Conservation (phyloP, 2,888 invertebrate genomes). For the Rhyacophila evoluta region DNA sequence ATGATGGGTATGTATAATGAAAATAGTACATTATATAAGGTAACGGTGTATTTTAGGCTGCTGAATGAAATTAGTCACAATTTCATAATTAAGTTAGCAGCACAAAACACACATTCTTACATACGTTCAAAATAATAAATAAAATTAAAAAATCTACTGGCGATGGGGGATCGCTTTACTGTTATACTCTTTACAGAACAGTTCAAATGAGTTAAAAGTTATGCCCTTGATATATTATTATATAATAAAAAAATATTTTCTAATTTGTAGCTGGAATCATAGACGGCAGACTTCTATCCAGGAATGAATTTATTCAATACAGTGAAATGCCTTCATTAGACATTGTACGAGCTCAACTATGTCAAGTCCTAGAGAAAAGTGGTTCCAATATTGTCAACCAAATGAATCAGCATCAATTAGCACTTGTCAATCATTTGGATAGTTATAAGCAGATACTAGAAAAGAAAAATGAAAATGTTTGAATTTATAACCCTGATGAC, state of each 20-base stretch:
- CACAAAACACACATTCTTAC: too few relatives aligned
- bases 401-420: slow-evolving; percentile 77
- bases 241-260: too few relatives aligned
- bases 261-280: slow-evolving; percentile 77
- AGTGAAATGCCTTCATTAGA: slow-evolving; percentile 76
- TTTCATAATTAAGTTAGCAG: too few relatives aligned
- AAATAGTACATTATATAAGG: neutral
- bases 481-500: neutral
- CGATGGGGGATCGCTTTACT: too few relatives aligned
- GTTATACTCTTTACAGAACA: too few relatives aligned
- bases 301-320: slow-evolving; percentile 76
- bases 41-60: too few relatives aligned
- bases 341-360: slow-evolving; percentile 75
- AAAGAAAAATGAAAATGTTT: slow-evolving; percentile 1
- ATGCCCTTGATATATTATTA: too few relatives aligned
- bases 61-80: too few relatives aligned
- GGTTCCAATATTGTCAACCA: slow-evolving; percentile 75
- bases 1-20: slow-evolving; percentile 71
- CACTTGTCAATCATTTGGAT: slow-evolving; percentile 76
- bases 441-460: slow-evolving; percentile 63
- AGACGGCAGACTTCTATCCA: slow-evolving; percentile 76
- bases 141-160: too few relatives aligned
- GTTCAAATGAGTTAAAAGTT: too few relatives aligned
- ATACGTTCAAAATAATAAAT: too few relatives aligned
- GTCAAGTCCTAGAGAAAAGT: slow-evolving; percentile 76